phyloP scores from a whole-genome alignment of 2,113 vertebrate species.

The Mus musculus region DNA sequence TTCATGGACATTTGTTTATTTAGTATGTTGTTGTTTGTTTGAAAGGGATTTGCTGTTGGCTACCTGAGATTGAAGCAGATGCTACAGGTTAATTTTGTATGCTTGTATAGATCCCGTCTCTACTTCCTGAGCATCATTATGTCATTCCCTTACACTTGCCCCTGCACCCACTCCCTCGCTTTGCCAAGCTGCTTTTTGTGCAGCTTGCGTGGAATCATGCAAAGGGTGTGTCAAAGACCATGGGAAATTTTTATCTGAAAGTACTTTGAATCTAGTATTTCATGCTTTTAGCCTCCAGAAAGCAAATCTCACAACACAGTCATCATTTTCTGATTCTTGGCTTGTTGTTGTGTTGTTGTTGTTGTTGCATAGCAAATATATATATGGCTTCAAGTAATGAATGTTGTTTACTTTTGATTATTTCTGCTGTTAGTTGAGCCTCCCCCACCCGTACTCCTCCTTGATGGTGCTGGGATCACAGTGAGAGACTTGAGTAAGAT shows the following conservation, averaged over 20 bases:
- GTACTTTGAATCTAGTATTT: not conserved
- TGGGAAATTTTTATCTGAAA: not conserved
- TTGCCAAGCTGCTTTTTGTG: not conserved
- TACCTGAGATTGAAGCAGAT: not conserved
- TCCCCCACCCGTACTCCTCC: no score
- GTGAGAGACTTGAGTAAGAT: not conserved
- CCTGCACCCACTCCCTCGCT: not conserved
- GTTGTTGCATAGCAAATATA: not conserved
- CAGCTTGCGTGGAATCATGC: not conserved
- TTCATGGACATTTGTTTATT: not conserved
- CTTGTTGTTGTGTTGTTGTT: not conserved
- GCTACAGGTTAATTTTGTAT: not conserved
- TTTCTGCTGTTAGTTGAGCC: not conserved
- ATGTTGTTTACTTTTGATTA: not conserved
- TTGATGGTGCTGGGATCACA: not conserved
- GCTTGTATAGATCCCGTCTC: not conserved
- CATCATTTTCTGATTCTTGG: not conserved
- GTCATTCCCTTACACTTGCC: not conserved
- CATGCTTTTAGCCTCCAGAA: not conserved
- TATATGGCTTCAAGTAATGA: not conserved
- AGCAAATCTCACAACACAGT: not conserved
- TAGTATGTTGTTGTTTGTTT: conserved; percentile 43
- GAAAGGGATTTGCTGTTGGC: conserved; percentile 12
- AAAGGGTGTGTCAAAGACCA: not conserved
- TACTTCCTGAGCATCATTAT: not conserved